These are phyloP conservation scores for Acrocephalus kingi DNA, from an alignment of 2,113 vertebrate genomes.

Conservation along the genomic window DNA sequence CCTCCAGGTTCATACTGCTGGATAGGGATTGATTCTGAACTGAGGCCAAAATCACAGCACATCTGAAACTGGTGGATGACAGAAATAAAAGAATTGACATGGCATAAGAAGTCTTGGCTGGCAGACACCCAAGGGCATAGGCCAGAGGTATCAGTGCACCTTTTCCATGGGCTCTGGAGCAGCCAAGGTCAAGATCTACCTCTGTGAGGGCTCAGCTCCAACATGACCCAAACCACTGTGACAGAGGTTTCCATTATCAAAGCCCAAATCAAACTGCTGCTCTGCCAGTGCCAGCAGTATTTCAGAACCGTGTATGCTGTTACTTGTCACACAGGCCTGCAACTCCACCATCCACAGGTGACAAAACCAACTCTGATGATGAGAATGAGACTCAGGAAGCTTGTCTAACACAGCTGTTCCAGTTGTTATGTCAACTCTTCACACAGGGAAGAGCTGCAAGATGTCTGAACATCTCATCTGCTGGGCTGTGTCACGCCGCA, in stretches of 20 bases:
- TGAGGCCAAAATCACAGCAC: neutral
- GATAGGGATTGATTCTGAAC: neutral
- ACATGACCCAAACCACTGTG: neutral
- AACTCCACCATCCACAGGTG: neutral
- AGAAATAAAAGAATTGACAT: neutral
- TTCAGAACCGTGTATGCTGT: neutral
- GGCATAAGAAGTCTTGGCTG: neutral
- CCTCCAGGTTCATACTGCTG: neutral
- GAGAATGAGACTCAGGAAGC: neutral
- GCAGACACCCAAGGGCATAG: neutral
- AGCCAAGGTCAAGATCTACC: neutral
- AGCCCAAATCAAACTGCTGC: neutral
- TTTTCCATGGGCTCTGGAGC: neutral
- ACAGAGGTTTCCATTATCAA: neutral
- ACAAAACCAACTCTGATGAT: neutral
- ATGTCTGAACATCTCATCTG: neutral
- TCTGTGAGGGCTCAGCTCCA: neutral
- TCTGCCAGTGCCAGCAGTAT: neutral
- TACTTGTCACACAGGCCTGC: neutral
- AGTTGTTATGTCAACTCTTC: neutral
- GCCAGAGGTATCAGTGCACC: neutral
- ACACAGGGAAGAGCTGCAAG: neutral
- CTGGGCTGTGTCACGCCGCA: neutral
- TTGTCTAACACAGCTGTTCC: neutral
- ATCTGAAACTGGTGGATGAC: neutral